Evolutionary conservation across 2,888 invertebrate species (phyloP).

Genomic region (Drosophila limbata): DNA sequence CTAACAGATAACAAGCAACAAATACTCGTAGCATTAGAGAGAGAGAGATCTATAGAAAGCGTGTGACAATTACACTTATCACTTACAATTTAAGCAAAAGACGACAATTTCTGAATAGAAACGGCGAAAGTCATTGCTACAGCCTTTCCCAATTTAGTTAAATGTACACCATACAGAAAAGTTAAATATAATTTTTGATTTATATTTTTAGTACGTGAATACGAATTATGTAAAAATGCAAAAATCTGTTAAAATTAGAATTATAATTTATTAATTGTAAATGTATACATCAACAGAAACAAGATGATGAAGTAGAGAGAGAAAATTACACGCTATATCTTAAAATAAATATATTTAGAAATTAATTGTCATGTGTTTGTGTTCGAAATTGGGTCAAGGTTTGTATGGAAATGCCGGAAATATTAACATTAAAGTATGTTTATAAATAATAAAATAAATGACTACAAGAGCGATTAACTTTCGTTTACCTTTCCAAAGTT

Average conservation of each 20-base stretch:
- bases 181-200: constrained; percentile 67
- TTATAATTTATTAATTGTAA: constrained; percentile 48
- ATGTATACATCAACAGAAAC: constrained; percentile 56
- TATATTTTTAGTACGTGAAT: constrained; percentile 65
- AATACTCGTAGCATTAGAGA: constrained; percentile 71
- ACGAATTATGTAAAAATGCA: constrained; percentile 71
- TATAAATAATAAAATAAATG: too few relatives aligned
- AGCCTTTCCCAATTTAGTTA: constrained; percentile 39
- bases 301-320: constrained; percentile 27
- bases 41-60: constrained; percentile 23
- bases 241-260: constrained; percentile 42
- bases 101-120: constrained; percentile 47
- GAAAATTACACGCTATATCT: constrained; percentile 36
- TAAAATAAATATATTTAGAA: constrained; percentile 30
- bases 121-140: constrained; percentile 18
- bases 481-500: too few relatives aligned
- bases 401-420: not conserved
- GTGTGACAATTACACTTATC: constrained; percentile 37
- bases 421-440: too few relatives aligned
- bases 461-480: too few relatives aligned
- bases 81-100: constrained; percentile 44
- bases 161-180: constrained; percentile 41
- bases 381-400: not conserved
- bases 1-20: constrained; percentile 48
- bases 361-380: not conserved